Percentiles rank a stretch among this genome's conserved stretches.
These are phyloP conservation scores for Prunella strophiata DNA, from an alignment of 2,797 vertebrate genomes.

Conservation along the genomic window DNA sequence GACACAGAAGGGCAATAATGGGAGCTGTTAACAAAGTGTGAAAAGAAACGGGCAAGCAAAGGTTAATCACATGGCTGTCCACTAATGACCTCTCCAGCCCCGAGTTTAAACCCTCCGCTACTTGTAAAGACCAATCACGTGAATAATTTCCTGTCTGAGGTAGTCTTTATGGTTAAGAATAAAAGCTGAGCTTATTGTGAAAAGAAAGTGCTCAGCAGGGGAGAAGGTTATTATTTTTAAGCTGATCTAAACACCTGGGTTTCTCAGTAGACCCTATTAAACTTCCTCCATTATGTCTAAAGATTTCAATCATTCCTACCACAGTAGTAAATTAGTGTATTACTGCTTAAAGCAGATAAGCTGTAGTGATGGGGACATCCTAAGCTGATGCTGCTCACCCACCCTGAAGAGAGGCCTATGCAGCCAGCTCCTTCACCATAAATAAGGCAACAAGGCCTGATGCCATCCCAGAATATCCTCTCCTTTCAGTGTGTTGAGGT, in stretches of 20 bases:
- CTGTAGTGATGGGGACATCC: slow-evolving; percentile 47
- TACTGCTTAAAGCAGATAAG: slow-evolving; percentile 71
- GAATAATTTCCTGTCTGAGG: slow-evolving; percentile 91
- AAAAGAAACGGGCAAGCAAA: slow-evolving; percentile 86
- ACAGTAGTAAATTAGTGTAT: slow-evolving; percentile 76
- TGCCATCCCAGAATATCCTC: not conserved
- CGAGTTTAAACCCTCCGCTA: slow-evolving; percentile 80
- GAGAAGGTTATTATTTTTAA: slow-evolving; percentile 88
- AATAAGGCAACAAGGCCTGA: slow-evolving; percentile 3
- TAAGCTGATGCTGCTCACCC: slow-evolving; percentile 64
- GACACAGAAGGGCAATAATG: slow-evolving; percentile 81
- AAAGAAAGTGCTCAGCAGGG: slow-evolving; percentile 82
- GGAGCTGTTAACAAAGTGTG: slow-evolving; percentile 85
- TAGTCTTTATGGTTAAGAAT: slow-evolving; percentile 85
- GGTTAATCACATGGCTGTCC: slow-evolving; percentile 86
- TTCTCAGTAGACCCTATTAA: slow-evolving; percentile 83
- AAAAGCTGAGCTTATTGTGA: slow-evolving; percentile 85
- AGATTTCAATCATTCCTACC: slow-evolving; percentile 82
- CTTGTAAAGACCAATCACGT: slow-evolving; percentile 89
- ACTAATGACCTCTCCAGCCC: slow-evolving; percentile 86
- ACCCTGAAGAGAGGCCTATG: slow-evolving; percentile 48
- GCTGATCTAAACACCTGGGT: slow-evolving; percentile 89
- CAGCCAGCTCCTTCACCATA: not conserved
- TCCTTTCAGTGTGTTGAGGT: not conserved
- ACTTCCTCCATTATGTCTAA: slow-evolving; percentile 83